Evolutionary conservation across 2,888 invertebrate genomes (phyloP), one percentile per base, ranked within the genome.

Genomic region (Coenonympha glycerion): DNA sequence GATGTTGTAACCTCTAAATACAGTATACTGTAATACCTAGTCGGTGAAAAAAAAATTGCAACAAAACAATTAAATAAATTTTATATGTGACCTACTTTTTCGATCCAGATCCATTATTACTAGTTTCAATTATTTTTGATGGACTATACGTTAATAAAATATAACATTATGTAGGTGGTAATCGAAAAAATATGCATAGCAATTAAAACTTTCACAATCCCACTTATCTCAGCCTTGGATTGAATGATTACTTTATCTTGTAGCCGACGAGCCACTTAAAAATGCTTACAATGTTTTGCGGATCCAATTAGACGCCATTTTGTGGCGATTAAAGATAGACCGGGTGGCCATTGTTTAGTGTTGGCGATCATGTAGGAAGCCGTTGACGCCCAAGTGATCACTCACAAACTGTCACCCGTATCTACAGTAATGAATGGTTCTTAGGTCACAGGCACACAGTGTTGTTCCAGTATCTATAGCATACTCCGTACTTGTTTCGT

Each of bases 241-340:
- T 67, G 65, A 70, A 61, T 61, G 63, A 64, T 69, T 63, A 63
- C 59, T 57, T 60, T 60, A 62, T 59, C 55, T 56, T 30, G 26
- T 3, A 53, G 64, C 68, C 63, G 65, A 62, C 64, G 65, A 68
- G 69, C 67, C 68, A 67, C 57, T 56, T 56, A 55, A 56, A 53
- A 58, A 53, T 54, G 53, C 54, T 57, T 58, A 61, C 65, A 54
- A 55, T 57, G 73, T 74, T 77, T 83, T 59, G 82, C 80, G 76
- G 76, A 71, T 76, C 86, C 85, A 87, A 87, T 87, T 87, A 86
- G 78, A 80, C 71, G 73, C 69, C 69, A 73, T 82, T 79, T 81
- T 76, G 75, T 77, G 68, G 71, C 70, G 86, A 86, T 86, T 75
- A 70, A 69, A 86, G 86, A 87, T 86, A 86, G 70, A 68, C 66